Base-by-base conservation (phyloP, 2,797 vertebrate species). In the Sebastes trivittatus region DNA sequence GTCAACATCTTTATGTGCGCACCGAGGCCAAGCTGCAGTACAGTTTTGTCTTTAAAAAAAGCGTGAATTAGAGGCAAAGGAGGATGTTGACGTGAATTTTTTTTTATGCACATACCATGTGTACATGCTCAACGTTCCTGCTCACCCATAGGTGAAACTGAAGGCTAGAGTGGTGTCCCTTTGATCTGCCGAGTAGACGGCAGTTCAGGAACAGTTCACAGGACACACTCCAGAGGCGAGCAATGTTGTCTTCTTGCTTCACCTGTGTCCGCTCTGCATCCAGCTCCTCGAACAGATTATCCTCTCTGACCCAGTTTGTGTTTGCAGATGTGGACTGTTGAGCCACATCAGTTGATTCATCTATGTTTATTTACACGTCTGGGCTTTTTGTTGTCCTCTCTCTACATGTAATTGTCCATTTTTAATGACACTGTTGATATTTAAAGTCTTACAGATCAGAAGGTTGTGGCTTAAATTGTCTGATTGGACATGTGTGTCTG, bases 151-250 rank as follows among this genome's bases (percentile, higher is more conserved):
- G 84, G 77, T 84, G 80, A 75, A 74, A 78, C 77, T 62, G 59
- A 84, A 86, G 63, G 72, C 68, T 71, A 25, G 55, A 72, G 67
- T 46, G 59, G 77, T 7, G 69, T 84, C 84, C 77, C 84, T 93
- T 90, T 92, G 93, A 92, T 93, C 77, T 91, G 42, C 83, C 6
- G 66, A 85, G 76, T 58, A 75, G 77, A 77, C 75, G 54, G 81
- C 80, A 76, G 93, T 94, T 94, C 92, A 94, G 86, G 86, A 82
- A 88, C 90, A 94, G 93, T 95, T 94, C 94, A 95, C 81, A 73
- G 90, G 91, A 91, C 86, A 91, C 91, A 92, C 89, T 92, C 80
- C 83, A 87, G 62, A 83, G 84, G 87, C 76, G 65, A 89, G 81
- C 88, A 81, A 82, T 91, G 91, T 77, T 69, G 85, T 88, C 83